phyloP scores from a whole-genome alignment of 2,797 vertebrate species.

The Pangasius sanitwongsei region DNA sequence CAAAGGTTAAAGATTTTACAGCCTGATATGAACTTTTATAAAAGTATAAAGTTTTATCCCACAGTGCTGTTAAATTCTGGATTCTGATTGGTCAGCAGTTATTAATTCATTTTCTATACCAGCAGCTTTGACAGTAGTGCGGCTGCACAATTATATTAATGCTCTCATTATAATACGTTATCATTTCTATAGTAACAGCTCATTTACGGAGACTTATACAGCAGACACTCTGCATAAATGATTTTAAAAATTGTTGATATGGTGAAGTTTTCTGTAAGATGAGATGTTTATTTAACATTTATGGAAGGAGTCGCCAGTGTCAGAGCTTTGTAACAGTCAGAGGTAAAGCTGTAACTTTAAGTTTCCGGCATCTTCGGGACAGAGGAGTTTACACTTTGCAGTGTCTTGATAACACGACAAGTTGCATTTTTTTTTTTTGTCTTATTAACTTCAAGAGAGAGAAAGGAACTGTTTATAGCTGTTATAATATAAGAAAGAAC shows the following conservation, averaged over 20 bases:
- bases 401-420: neutral
- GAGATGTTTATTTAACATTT: neutral
- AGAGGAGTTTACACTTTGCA: neutral
- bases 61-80: neutral
- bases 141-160: neutral
- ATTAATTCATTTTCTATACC: neutral
- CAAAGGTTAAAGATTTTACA: neutral
- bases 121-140: neutral
- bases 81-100: neutral
- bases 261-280: neutral
- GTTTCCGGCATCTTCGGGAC: neutral
- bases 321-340: neutral
- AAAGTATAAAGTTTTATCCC: neutral
- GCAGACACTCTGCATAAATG: neutral
- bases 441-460: neutral
- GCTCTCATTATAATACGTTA: neutral
- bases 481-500: neutral
- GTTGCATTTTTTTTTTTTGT: neutral
- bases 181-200: neutral
- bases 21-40: neutral
- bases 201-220: neutral
- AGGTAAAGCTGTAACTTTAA: neutral
- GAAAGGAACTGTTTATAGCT: neutral
- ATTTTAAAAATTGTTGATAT: neutral
- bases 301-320: neutral